phyloP scores from a whole-genome alignment of 2,888 invertebrate species.

The Apomyelois bistriatella region DNA sequence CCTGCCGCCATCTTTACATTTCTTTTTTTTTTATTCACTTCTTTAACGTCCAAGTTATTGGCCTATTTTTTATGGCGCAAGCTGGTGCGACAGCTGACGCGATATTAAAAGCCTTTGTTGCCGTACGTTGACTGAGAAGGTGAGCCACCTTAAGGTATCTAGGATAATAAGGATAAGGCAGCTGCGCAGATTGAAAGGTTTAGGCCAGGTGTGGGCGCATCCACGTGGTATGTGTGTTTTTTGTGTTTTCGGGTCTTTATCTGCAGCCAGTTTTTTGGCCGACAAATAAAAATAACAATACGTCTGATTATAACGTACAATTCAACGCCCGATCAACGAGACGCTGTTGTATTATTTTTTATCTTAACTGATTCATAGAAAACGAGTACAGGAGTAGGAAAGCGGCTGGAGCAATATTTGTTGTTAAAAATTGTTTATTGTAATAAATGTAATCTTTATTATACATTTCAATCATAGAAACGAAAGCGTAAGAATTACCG shows the following conservation, averaged over 20 bases:
- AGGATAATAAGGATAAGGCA: slow-evolving; percentile 51
- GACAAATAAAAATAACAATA: not conserved
- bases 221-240: slow-evolving; percentile 40
- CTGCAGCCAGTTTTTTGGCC: not conserved
- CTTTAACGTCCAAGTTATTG: slow-evolving; percentile 73
- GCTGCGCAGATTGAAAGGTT: slow-evolving; percentile 56
- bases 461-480: no score
- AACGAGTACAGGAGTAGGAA: no score
- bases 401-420: no score
- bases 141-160: slow-evolving; percentile 47
- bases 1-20: slow-evolving; percentile 71
- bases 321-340: not conserved
- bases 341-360: no score
- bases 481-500: no score
- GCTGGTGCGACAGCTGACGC: slow-evolving; percentile 72
- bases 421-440: no score
- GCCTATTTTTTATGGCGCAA: slow-evolving; percentile 79
- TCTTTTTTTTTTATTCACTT: slow-evolving; percentile 40
- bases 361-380: no score
- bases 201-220: slow-evolving; percentile 56
- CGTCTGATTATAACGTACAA: not conserved
- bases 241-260: slow-evolving; percentile 4
- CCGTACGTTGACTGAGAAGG: slow-evolving; percentile 27
- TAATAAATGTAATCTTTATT: no score
- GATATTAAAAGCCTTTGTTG: slow-evolving; percentile 54